Evolutionary conservation across 2,888 invertebrate genomes (phyloP).

Genomic region (Liodrosophila aerea): DNA sequence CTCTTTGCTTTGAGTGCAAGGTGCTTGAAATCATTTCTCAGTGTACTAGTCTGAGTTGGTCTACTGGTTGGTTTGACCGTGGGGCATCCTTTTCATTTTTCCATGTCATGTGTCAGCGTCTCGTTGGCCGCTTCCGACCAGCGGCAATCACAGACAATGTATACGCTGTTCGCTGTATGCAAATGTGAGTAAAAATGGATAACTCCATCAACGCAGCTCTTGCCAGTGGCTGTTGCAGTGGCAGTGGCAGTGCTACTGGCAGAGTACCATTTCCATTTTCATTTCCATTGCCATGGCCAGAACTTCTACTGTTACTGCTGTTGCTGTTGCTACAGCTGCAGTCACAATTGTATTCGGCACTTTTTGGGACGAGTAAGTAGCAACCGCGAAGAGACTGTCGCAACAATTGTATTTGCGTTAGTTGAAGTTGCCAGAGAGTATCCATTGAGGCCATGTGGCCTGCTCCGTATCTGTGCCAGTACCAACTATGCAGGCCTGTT

Average conservation of each 20-base stretch:
- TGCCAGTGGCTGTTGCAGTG: slow-evolving; percentile 48
- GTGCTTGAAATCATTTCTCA: too few species aligned
- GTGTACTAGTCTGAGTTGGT: not conserved
- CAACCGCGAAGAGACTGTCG: slow-evolving; percentile 63
- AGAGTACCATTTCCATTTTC: too few species aligned
- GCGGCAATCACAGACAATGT: slow-evolving; percentile 71
- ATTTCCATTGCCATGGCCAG: slow-evolving; percentile 23
- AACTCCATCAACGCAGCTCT: slow-evolving; percentile 79
- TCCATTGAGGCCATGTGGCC: not conserved
- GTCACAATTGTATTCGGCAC: slow-evolving; percentile 35
- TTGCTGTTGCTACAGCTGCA: slow-evolving; percentile 35
- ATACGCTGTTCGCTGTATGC: slow-evolving; percentile 61
- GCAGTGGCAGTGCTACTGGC: not conserved
- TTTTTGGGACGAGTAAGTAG: slow-evolving; percentile 41
- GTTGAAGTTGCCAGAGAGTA: slow-evolving; percentile 28
- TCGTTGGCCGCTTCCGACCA: slow-evolving; percentile 68
- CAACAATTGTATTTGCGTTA: slow-evolving; percentile 67
- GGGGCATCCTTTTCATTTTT: slow-evolving; percentile 73
- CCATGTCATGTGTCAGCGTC: slow-evolving; percentile 78
- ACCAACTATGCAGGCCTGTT: slow-evolving; percentile 37
- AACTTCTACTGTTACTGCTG: too few species aligned
- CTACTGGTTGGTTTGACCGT: not conserved
- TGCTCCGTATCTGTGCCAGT: slow-evolving; percentile 29
- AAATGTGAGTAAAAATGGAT: slow-evolving; percentile 78
- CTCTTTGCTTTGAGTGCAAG: too few species aligned